phyloP scores from a whole-genome alignment of 1,140 invertebrate genomes.

The Aphis craccivora region DNA sequence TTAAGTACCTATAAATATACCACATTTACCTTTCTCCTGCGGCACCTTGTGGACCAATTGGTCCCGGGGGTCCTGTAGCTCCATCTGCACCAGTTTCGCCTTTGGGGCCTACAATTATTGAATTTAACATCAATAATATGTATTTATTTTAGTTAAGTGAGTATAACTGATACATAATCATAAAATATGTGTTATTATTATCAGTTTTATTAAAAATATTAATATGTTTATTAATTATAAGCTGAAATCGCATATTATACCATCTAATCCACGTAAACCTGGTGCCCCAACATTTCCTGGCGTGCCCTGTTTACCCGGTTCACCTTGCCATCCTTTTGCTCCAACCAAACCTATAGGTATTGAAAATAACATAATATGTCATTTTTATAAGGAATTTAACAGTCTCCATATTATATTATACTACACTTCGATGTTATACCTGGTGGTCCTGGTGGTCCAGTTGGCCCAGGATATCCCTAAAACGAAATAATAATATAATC shows the following conservation, averaged over 20 bases:
- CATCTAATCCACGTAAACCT: conserved; percentile 75
- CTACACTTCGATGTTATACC: conserved; percentile 63
- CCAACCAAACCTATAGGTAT: conserved; percentile 71
- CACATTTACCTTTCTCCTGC: conserved; percentile 64
- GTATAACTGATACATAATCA: background rate
- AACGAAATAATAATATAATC: conserved; percentile 42
- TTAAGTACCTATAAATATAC: too few species aligned
- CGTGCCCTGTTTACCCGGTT: conserved; percentile 73
- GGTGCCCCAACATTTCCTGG: conserved; percentile 74
- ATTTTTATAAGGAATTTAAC: background rate
- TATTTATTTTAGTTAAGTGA: background rate
- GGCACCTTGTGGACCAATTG: conserved; percentile 67
- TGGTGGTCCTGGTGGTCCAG: conserved; percentile 72
- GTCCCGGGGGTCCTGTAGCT: conserved; percentile 70
- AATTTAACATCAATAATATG: background rate
- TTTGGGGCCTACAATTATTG: conserved; percentile 62
- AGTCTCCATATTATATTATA: background rate
- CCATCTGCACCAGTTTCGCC: conserved; percentile 71
- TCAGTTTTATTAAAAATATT: background rate
- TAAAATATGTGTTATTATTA: background rate
- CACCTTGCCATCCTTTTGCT: conserved; percentile 72
- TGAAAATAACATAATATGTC: background rate
- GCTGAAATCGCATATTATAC: conserved; percentile 62
- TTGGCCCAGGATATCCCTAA: conserved; percentile 71
- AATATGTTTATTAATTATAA: background rate